A percentile compares a stretch with the other conserved stretches of the same genome.
These are phyloP conservation scores for Meriones psammophilus DNA, from an alignment of 2,797 vertebrate genomes.

Conservation along the genomic window DNA sequence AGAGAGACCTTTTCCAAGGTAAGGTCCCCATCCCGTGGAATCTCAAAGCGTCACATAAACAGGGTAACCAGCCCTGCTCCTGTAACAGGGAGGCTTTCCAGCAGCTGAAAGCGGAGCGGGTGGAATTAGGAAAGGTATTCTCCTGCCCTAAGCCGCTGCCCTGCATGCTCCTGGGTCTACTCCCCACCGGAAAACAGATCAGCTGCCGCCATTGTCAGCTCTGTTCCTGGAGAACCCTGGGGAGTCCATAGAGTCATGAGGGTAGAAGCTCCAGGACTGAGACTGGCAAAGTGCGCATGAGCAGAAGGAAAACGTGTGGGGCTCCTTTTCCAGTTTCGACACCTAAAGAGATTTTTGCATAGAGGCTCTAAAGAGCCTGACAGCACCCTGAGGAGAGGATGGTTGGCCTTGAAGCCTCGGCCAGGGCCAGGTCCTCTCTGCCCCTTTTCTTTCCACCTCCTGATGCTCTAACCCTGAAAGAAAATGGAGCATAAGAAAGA, in stretches of 20 bases:
- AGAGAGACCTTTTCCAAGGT: slow-evolving; percentile 25
- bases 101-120: background rate
- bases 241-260: background rate
- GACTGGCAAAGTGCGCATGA: background rate
- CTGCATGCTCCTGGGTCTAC: background rate
- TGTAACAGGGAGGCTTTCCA: background rate
- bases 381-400: background rate
- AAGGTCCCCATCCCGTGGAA: background rate
- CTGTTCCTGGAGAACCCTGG: background rate
- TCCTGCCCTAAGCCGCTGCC: background rate
- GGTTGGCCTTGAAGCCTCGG: background rate
- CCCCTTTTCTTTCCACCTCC: background rate
- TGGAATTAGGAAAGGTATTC: background rate
- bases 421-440: background rate
- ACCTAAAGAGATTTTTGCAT: background rate
- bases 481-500: background rate
- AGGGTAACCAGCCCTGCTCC: background rate
- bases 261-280: background rate
- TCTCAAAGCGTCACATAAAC: slow-evolving; percentile 16
- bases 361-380: background rate
- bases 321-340: background rate
- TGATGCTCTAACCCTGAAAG: background rate
- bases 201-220: background rate
- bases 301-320: no score
- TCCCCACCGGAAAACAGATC: background rate